These are phyloP conservation scores for Heliornis fulica DNA, from an alignment of 2,113 vertebrate genomes.

Conservation along the genomic window DNA sequence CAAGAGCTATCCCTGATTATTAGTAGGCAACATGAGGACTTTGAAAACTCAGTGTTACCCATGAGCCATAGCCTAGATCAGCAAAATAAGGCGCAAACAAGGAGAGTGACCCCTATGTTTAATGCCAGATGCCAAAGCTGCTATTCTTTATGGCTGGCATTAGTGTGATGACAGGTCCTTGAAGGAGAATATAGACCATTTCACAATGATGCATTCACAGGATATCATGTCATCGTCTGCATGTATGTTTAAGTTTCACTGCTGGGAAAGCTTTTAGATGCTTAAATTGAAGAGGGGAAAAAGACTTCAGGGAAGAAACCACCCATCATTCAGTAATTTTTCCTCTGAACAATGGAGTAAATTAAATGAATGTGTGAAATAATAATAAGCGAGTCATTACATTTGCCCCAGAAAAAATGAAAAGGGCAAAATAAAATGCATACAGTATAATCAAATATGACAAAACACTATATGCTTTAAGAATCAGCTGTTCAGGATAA, in stretches of 20 bases:
- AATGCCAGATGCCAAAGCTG: not conserved
- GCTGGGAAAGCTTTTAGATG: not conserved
- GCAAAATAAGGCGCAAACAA: not conserved
- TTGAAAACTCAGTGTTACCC: not conserved
- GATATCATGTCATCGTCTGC: not conserved
- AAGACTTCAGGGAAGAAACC: not conserved
- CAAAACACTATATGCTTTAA: not conserved
- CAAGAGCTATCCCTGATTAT: not conserved
- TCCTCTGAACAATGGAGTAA: not conserved
- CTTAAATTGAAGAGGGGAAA: not conserved
- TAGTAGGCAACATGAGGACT: not conserved
- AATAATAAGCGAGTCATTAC: not conserved
- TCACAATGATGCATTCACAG: not conserved
- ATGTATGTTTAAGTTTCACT: conserved; percentile 15
- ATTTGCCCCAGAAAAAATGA: not conserved
- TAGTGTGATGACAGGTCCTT: conserved; percentile 6
- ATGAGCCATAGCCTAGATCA: not conserved
- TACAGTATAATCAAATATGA: not conserved
- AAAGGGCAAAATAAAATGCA: not conserved
- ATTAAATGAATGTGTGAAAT: conserved; percentile 36
- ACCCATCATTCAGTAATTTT: not conserved
- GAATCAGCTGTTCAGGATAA: not conserved
- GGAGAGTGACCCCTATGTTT: not conserved
- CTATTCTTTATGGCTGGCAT: not conserved
- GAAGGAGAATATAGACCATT: not conserved